A percentile compares a stretch with the other conserved stretches of the same genome.
These are phyloP conservation scores for Halichoeres trimaculatus DNA, from an alignment of 2,113 vertebrate genomes.

Conservation along the genomic window DNA sequence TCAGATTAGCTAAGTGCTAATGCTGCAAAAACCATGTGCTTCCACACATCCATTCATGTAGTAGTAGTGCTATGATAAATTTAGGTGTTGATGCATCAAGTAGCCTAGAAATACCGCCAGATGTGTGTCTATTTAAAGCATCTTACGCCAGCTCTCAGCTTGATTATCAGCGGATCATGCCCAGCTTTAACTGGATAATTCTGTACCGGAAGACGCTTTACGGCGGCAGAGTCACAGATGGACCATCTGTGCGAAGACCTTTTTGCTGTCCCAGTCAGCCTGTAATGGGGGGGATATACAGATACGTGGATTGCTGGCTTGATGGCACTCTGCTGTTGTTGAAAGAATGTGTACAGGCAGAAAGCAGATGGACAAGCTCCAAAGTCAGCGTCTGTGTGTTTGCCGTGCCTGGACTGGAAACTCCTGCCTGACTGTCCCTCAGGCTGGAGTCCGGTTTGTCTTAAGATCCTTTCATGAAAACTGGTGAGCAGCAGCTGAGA, in stretches of 20 bases:
- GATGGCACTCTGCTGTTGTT: slow-evolving; percentile 20
- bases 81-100: slow-evolving; percentile 20
- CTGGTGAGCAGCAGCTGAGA: not conserved
- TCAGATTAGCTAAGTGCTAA: slow-evolving; percentile 43
- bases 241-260: slow-evolving; percentile 46
- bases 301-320: slow-evolving; percentile 12
- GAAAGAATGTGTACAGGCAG: slow-evolving; percentile 20
- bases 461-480: slow-evolving; percentile 31
- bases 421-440: slow-evolving; percentile 50
- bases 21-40: slow-evolving; percentile 32
- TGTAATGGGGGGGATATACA: slow-evolving; percentile 28
- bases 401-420: slow-evolving; percentile 52
- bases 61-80: not conserved
- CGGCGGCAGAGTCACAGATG: slow-evolving; percentile 35
- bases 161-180: slow-evolving; percentile 53
- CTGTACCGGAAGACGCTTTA: slow-evolving; percentile 35
- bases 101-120: slow-evolving; percentile 36
- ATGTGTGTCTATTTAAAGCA: slow-evolving; percentile 57
- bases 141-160: slow-evolving; percentile 10
- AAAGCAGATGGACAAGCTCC: slow-evolving; percentile 45
- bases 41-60: not conserved
- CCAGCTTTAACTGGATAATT: slow-evolving; percentile 56
- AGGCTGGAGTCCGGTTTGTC: not conserved
- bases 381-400: slow-evolving; percentile 34
- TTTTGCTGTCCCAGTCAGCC: slow-evolving; percentile 10